Conservation (phyloP, 2,888 invertebrate genomes). For the Chrysolina americana region DNA sequence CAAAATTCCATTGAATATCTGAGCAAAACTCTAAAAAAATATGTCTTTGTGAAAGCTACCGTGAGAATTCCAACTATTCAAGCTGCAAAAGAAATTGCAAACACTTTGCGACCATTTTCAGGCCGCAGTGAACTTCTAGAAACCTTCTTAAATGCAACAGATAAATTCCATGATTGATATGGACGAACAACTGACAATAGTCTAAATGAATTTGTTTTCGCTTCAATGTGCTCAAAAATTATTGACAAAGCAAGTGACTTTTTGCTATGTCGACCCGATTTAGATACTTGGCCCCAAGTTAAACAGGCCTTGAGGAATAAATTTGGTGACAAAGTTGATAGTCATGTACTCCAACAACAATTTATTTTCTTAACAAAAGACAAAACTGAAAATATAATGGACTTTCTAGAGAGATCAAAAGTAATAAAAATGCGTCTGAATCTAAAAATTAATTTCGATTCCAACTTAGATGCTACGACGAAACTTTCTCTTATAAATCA, state of each 20-base stretch:
- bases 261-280: background rate
- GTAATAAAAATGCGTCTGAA: slow-evolving; percentile 1
- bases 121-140: background rate
- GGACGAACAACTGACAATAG: background rate
- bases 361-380: background rate
- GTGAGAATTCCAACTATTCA: too few relatives aligned
- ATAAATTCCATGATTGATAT: background rate
- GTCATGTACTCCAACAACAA: background rate
- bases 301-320: background rate
- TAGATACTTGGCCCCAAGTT: background rate
- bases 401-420: slow-evolving; percentile 1
- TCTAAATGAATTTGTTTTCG: too few relatives aligned
- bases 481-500: background rate
- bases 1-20: too few relatives aligned
- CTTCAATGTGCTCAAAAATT: background rate
- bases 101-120: background rate
- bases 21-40: too few relatives aligned
- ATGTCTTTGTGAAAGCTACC: too few relatives aligned
- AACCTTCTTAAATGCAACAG: background rate
- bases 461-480: background rate
- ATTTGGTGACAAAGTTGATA: too few relatives aligned
- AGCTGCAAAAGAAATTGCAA: too few relatives aligned
- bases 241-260: background rate
- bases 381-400: background rate
- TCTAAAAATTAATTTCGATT: background rate